Percentiles rank a stretch among this genome's conserved stretches.
Evolutionary conservation across 23 tunicate species (phyloP).

Genomic region (Halocynthia roretzi): DNA sequence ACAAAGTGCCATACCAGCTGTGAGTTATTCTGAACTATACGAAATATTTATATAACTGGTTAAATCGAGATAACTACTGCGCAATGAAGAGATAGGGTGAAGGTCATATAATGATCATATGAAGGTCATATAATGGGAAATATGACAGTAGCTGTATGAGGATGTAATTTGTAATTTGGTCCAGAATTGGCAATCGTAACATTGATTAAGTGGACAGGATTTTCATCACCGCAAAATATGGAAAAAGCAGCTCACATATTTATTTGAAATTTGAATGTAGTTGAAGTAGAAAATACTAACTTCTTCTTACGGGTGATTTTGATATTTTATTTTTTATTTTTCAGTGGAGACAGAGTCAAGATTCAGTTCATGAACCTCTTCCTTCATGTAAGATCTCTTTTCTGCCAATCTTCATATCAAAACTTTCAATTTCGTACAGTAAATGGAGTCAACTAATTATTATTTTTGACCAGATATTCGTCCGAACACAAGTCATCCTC

Average conservation of each 20-base stretch:
- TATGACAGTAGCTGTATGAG: no score
- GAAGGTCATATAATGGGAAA: no score
- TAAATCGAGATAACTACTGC: no score
- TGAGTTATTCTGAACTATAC: conserved; percentile 1
- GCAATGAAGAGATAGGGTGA: no score
- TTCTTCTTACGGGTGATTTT: no score
- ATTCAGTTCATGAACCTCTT: conserved; percentile 27
- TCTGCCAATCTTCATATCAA: not conserved
- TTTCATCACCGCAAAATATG: not conserved
- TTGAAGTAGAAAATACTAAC: not conserved
- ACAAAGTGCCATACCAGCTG: conserved; percentile 48
- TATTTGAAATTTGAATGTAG: not conserved
- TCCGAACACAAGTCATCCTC: conserved; percentile 70
- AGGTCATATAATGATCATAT: no score
- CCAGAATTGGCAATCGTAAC: not conserved
- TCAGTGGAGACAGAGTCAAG: conserved; percentile 28
- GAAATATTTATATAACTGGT: no score
- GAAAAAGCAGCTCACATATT: not conserved
- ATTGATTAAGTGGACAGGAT: no score
- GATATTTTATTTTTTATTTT: not conserved
- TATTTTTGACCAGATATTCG: conserved; percentile 40
- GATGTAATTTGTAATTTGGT: not conserved
- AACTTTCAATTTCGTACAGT: not conserved
- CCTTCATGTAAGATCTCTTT: conserved; percentile 57
- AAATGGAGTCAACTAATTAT: not conserved